Evolutionary conservation across 2,797 vertebrate genomes (phyloP).

Genomic region (Myiothlypis coronata): DNA sequence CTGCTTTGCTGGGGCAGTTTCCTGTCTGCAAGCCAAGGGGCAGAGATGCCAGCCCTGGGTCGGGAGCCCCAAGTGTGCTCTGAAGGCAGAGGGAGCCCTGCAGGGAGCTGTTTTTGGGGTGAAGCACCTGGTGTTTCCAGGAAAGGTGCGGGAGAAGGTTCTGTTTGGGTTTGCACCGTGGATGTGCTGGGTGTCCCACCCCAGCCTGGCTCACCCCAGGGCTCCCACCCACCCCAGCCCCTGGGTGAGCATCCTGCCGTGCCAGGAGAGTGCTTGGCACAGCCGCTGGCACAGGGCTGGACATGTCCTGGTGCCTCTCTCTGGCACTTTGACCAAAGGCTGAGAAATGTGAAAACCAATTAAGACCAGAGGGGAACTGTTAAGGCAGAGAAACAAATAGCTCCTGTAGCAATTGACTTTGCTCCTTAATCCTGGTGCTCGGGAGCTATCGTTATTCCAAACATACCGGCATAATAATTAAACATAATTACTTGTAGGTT

Average conservation of each 20-base stretch:
- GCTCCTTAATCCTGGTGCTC: slow-evolving; percentile 47
- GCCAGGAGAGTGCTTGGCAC: not conserved
- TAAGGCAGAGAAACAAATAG: not conserved
- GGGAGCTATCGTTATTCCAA: slow-evolving; percentile 59
- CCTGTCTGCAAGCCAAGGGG: rapidly evolving
- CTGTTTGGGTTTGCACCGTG: not conserved
- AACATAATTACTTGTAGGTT: slow-evolving; percentile 68
- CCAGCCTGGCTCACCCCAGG: not conserved
- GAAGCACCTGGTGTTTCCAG: rapidly evolving
- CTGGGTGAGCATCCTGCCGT: not conserved
- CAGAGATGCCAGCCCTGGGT: not conserved
- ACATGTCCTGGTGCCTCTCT: rapidly evolving
- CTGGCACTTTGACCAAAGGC: not conserved
- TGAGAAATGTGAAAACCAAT: not conserved
- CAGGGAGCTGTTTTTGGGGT: rapidly evolving
- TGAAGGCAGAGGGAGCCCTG: not conserved
- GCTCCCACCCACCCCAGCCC: not conserved
- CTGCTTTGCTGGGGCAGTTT: not conserved
- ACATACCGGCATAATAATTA: slow-evolving; percentile 57
- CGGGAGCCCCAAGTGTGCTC: not conserved
- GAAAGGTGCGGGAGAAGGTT: rapidly evolving
- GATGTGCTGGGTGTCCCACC: not conserved
- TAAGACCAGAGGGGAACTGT: not conserved
- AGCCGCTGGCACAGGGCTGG: rapidly evolving
- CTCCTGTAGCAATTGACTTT: slow-evolving; percentile 1